Base-by-base conservation (phyloP, 2,888 invertebrate species). In the Stenichneumon culpator region DNA sequence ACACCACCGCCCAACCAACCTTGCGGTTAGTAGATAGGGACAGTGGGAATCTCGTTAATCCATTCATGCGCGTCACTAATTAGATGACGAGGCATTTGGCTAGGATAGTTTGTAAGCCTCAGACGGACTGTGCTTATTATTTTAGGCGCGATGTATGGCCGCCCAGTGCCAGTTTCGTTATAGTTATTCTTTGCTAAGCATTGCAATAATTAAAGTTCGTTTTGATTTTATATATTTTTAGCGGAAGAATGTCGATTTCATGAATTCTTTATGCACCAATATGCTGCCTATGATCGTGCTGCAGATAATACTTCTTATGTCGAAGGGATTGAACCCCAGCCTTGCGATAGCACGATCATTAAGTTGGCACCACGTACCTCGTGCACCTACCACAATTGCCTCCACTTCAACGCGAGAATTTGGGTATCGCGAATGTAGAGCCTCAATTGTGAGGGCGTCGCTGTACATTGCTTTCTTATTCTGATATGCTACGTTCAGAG, bases 401-500 rank as follows among this genome's bases (percentile, higher is more conserved):
- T 69, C 47, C 3, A 86, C 75, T 2, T 14, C 7, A 0, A 86
- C 67, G 0, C 1, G 39, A 7, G 47, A 50, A 6, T 28, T 32
- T 0, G 78, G 68, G 36, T 73, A 79, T 3, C 74, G 25, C 0
- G 6, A 25, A 7, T 67, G 16, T 0, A 87, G 54, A 2, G 75
- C 83, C 3, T 32, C 11, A 4, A 74, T 2, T 54, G 80, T 68
- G 16, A 11, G 52, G 2, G 70, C 57, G 25, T 74, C 74, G 19
- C 79, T 74, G 75, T 88, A 87, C 3, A 65, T 63, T 0, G 78
- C 77, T n/a, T 63, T 74, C 14, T 88, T 88, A 3, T 82, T 36
- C 11, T 79, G 50, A 28, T 72, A 83, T 1, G 86, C 47, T 22
- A 69, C 73, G 0, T 50, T 19, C 6, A 87, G 82, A 3, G 83